These are phyloP conservation scores for Prolemur simus DNA, from an alignment of 2,113 vertebrate species.

Conservation along the genomic window DNA sequence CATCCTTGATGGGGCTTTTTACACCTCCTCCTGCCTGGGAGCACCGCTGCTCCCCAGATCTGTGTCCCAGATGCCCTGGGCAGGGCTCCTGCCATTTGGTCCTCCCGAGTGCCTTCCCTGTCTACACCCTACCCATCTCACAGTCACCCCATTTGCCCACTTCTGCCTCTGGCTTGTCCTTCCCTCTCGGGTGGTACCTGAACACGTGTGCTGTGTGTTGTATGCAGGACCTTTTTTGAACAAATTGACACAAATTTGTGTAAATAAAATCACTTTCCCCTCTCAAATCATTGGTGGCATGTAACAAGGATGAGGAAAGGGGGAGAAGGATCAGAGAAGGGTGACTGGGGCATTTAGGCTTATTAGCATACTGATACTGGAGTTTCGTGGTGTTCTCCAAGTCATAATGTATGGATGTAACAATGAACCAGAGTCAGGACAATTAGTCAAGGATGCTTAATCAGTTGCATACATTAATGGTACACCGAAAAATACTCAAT, in stretches of 20 bases:
- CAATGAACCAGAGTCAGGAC: background rate
- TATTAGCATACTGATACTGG: background rate
- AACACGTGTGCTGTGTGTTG: background rate
- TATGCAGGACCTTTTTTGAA: background rate
- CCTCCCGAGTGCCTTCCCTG: background rate
- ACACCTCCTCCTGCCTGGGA: background rate
- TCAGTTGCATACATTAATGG: constrained; percentile 58
- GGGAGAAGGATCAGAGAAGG: background rate
- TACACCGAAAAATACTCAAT: constrained; percentile 67
- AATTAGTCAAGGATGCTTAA: constrained; percentile 47
- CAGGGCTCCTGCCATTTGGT: background rate
- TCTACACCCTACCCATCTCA: fast-evolving
- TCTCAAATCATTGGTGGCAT: background rate
- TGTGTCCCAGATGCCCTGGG: background rate
- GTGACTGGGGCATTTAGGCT: background rate
- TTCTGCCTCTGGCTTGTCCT: background rate
- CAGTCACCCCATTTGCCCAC: background rate
- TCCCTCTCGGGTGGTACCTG: background rate
- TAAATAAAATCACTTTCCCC: background rate
- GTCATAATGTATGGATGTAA: background rate
- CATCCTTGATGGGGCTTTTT: background rate
- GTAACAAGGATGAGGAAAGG: background rate
- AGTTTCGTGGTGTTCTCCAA: background rate
- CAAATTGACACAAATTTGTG: background rate
- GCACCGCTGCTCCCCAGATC: background rate